Conservation (phyloP, 2,113 vertebrate genomes). For the Clarias batrachus region DNA sequence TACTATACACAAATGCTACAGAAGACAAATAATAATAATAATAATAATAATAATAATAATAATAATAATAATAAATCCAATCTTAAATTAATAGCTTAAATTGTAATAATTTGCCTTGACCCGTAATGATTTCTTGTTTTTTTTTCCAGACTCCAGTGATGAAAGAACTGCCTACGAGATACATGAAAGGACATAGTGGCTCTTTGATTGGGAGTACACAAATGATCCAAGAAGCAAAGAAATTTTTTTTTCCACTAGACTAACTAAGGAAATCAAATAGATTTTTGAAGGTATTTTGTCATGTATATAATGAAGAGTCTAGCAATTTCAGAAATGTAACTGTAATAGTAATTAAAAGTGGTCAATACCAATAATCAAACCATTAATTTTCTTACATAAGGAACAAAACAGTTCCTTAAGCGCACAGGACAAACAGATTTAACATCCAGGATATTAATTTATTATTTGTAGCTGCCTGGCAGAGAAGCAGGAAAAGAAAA, state of each 20-base stretch:
- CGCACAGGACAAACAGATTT: too few relatives aligned
- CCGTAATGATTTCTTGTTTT: background rate
- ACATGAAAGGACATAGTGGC: background rate
- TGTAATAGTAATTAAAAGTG: background rate
- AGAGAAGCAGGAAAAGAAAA: too few relatives aligned
- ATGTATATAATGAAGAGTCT: background rate
- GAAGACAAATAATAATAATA: background rate
- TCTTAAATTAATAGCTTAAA: background rate
- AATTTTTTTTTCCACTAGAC: background rate
- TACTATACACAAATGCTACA: background rate
- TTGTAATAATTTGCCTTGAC: background rate
- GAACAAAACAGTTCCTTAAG: too few relatives aligned
- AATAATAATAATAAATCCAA: background rate
- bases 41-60: too few relatives aligned
- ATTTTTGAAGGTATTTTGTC: background rate
- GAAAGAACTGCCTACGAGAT: background rate
- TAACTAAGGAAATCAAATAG: background rate
- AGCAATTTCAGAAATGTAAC: background rate
- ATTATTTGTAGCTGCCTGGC: too few relatives aligned
- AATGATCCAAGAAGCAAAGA: background rate
- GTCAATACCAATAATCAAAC: too few relatives aligned
- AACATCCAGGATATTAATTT: too few relatives aligned
- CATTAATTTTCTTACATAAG: too few relatives aligned
- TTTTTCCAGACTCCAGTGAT: background rate
- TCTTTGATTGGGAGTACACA: background rate